Percentiles rank a stretch among this genome's conserved stretches.
These are phyloP conservation scores for Spodoptera frugiperda DNA, from an alignment of 1,140 invertebrate genomes.

Conservation along the genomic window DNA sequence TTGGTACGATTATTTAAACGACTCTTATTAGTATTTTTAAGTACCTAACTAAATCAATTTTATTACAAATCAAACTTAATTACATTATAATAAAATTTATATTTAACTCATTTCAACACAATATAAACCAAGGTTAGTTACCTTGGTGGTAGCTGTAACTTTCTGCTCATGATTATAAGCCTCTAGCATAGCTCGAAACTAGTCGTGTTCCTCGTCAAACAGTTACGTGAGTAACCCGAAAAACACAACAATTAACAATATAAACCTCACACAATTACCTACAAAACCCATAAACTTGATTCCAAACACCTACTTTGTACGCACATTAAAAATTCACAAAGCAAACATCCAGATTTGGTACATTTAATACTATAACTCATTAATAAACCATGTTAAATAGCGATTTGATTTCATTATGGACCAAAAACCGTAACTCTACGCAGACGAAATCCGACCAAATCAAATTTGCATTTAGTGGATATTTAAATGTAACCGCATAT, in stretches of 20 bases:
- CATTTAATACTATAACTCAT: constrained; percentile 35
- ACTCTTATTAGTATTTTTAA: too few species aligned
- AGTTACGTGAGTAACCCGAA: too few species aligned
- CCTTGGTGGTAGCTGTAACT: too few species aligned
- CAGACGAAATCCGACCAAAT: constrained; percentile 48
- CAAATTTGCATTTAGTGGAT: constrained; percentile 53
- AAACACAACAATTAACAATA: too few species aligned
- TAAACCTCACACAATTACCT: background rate
- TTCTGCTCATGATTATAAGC: too few species aligned
- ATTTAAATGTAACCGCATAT: constrained; percentile 43
- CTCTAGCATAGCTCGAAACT: too few species aligned
- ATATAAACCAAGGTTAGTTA: too few species aligned
- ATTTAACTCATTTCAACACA: background rate
- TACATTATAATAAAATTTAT: too few species aligned
- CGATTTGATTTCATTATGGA: constrained; percentile 52
- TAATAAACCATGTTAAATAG: constrained; percentile 48
- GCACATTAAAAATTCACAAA: constrained; percentile 15
- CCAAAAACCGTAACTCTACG: constrained; percentile 51
- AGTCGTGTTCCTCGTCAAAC: too few species aligned
- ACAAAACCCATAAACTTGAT: background rate
- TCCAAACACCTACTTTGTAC: background rate
- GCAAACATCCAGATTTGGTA: constrained; percentile 18
- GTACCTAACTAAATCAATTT: too few species aligned
- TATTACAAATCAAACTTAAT: too few species aligned
- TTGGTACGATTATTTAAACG: too few species aligned